Evolutionary conservation across 2,113 vertebrate species (phyloP).

Genomic region (Mastomys coucha): DNA sequence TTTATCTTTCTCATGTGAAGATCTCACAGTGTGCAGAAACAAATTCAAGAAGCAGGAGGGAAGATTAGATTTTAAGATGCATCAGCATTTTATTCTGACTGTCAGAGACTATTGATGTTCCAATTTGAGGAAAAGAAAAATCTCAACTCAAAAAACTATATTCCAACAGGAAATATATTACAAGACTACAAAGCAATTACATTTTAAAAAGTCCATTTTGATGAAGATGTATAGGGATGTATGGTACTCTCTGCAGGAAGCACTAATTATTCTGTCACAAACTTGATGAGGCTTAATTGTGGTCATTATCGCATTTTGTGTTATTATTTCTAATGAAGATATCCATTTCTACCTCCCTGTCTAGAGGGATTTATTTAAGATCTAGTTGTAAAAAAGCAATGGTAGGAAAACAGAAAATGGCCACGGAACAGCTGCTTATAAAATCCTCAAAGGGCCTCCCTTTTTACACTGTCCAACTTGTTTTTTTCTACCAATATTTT

Average conservation of each 20-base stretch:
- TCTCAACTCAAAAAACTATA: conserved; percentile 14
- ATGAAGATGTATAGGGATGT: neutral
- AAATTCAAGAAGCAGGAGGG: conserved; percentile 41
- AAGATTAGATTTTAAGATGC: conserved; percentile 19
- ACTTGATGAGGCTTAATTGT: conserved; percentile 49
- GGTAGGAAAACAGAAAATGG: conserved; percentile 1
- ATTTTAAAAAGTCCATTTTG: neutral
- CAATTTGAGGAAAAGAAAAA: conserved; percentile 24
- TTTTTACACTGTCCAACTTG: neutral
- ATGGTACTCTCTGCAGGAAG: neutral
- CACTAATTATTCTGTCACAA: conserved; percentile 28
- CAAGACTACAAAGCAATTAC: neutral
- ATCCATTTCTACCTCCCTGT: neutral
- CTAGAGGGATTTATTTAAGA: neutral
- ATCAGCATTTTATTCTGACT: conserved; percentile 51
- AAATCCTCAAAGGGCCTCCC: neutral
- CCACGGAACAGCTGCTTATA: neutral
- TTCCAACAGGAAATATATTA: conserved; percentile 1
- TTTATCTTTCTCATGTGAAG: neutral
- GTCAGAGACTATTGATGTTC: conserved; percentile 61
- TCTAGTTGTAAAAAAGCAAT: conserved; percentile 21
- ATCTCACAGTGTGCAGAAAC: neutral
- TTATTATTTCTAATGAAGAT: neutral
- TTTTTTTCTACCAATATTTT: neutral
- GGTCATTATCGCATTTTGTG: neutral